Evolutionary conservation across 2,797 vertebrate species (phyloP).

Genomic region (Ambastaia sidthimunki): DNA sequence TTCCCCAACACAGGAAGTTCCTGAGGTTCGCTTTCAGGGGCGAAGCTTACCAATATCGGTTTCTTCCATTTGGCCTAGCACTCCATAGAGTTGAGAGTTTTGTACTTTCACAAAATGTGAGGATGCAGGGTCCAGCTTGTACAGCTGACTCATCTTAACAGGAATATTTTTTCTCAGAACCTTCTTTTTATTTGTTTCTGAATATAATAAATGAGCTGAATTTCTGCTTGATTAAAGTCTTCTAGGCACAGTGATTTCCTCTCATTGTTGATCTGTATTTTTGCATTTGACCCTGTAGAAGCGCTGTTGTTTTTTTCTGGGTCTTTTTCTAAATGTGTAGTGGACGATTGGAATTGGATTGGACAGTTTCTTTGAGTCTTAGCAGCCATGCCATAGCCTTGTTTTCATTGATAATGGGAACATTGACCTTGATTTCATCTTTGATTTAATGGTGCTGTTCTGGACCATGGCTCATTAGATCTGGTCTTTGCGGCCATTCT

Average conservation of each 20-base stretch:
- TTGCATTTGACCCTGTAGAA: background rate
- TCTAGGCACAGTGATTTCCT: background rate
- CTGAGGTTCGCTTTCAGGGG: too few species aligned
- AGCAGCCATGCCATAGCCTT: background rate
- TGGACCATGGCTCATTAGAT: background rate
- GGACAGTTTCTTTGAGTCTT: constrained; percentile 32
- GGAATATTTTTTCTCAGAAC: background rate
- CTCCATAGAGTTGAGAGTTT: too few species aligned
- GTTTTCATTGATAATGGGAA: background rate
- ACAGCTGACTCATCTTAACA: constrained; percentile 7
- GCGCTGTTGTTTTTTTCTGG: background rate
- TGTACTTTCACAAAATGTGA: too few species aligned
- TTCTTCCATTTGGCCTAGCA: too few species aligned
- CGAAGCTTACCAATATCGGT: too few species aligned
- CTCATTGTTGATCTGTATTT: background rate
- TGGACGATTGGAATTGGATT: background rate
- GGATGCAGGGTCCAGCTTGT: constrained; percentile 41
- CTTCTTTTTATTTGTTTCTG: constrained; percentile 23
- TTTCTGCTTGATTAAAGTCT: constrained; percentile 32
- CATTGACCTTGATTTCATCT: constrained; percentile 5
- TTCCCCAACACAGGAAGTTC: too few species aligned
- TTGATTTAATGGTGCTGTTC: too few species aligned
- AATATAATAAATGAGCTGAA: constrained; percentile 21
- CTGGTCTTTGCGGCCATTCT: constrained; percentile 6
- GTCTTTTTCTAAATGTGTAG: background rate